These are phyloP conservation scores for Percopsis omiscomaycus DNA, from an alignment of 2,797 vertebrate genomes.

Conservation along the genomic window DNA sequence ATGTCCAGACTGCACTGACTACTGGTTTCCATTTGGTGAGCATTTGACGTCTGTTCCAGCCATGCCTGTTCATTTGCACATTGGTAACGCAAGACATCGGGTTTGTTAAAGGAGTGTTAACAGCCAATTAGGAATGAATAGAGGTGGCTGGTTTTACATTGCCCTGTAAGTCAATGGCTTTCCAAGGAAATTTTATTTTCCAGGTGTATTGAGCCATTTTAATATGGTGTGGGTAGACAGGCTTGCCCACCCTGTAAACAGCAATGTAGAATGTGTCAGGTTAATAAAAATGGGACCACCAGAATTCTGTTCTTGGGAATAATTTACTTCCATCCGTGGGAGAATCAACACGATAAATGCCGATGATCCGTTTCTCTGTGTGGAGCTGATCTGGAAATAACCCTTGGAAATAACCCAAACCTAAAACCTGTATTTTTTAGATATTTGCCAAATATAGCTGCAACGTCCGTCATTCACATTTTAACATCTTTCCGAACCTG, in stretches of 20 bases:
- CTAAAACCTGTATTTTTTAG: no score
- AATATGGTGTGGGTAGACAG: slow-evolving; percentile 65
- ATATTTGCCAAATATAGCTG: no score
- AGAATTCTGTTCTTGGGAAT: slow-evolving; percentile 60
- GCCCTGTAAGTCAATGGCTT: slow-evolving; percentile 54
- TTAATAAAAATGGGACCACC: slow-evolving; percentile 74
- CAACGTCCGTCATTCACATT: no score
- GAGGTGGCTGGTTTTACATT: slow-evolving; percentile 57
- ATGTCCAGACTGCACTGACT: slow-evolving; percentile 27
- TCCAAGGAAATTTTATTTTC: slow-evolving; percentile 64
- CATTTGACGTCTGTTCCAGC: slow-evolving; percentile 44
- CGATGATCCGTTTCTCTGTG: background rate
- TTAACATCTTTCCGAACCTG: no score
- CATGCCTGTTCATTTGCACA: slow-evolving; percentile 46
- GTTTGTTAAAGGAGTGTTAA: slow-evolving; percentile 70
- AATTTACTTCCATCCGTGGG: slow-evolving; percentile 47
- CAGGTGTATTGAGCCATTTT: slow-evolving; percentile 67
- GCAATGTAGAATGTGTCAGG: slow-evolving; percentile 63
- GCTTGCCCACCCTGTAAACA: slow-evolving; percentile 68
- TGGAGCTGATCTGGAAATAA: background rate
- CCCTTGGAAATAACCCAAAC: background rate
- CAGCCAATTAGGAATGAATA: slow-evolving; percentile 64
- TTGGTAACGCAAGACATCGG: slow-evolving; percentile 38
- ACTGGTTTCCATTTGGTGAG: slow-evolving; percentile 21
- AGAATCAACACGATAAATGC: slow-evolving; percentile 19